phyloP scores from a whole-genome alignment of 2,797 vertebrate genomes.

The Psittacula echo region DNA sequence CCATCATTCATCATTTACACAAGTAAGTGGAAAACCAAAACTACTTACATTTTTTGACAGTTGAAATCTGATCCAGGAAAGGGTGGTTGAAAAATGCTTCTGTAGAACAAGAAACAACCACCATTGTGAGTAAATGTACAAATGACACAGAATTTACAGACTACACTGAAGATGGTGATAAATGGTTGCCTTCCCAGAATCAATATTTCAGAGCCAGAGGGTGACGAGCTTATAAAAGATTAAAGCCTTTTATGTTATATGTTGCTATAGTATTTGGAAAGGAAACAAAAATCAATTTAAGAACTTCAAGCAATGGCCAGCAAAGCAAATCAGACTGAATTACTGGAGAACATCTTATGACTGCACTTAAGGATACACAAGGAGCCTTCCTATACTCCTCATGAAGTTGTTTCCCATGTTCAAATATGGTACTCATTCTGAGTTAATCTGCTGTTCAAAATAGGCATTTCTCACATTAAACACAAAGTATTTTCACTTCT shows the following conservation, averaged over 20 bases:
- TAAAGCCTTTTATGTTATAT: slow-evolving; percentile 8
- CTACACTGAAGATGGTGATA: not conserved
- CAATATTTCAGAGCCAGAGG: slow-evolving; percentile 14
- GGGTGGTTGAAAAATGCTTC: slow-evolving; percentile 94
- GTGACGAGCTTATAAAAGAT: slow-evolving; percentile 41
- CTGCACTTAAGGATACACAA: not conserved
- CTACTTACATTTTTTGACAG: slow-evolving; percentile 93
- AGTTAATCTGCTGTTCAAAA: not conserved
- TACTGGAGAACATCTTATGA: not conserved
- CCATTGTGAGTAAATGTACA: not conserved
- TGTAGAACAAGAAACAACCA: slow-evolving; percentile 72
- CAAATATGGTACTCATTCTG: not conserved
- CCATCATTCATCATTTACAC: not conserved
- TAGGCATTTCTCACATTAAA: not conserved
- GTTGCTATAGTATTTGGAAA: slow-evolving; percentile 12
- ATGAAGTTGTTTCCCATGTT: not conserved
- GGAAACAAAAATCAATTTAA: slow-evolving; percentile 14
- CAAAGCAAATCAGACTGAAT: slow-evolving; percentile 3
- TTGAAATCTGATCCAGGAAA: slow-evolving; percentile 89
- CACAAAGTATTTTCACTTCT: not conserved
- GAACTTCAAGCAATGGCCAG: slow-evolving; percentile 32
- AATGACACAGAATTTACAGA: not conserved
- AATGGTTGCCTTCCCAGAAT: slow-evolving; percentile 29
- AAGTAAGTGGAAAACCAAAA: not conserved
- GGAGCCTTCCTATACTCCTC: not conserved